Conservation (phyloP, 2,888 invertebrate species). For the Conchocele bisecta region DNA sequence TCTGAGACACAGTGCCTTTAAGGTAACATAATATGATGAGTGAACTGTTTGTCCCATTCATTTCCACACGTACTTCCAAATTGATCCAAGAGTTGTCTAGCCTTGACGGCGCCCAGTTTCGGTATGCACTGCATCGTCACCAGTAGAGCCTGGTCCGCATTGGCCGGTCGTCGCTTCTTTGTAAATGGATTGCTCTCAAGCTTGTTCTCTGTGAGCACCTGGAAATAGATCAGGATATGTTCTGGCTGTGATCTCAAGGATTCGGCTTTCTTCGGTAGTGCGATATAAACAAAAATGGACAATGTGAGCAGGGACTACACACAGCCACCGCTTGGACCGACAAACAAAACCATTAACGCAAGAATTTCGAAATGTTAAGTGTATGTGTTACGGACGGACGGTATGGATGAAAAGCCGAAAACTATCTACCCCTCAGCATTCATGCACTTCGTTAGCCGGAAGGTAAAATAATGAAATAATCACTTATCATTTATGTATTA, state of each 20-base stretch:
- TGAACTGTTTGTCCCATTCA: conserved; percentile 74
- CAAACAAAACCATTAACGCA: too few relatives aligned
- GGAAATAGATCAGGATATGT: background rate
- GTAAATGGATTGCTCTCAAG: conserved; percentile 71
- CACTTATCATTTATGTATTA: background rate
- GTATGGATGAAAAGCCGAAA: too few relatives aligned
- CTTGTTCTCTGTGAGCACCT: conserved; percentile 69
- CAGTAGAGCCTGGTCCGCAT: conserved; percentile 65
- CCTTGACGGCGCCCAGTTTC: conserved; percentile 78
- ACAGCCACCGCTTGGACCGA: too few relatives aligned
- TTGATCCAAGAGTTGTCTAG: conserved; percentile 72
- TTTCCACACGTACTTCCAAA: conserved; percentile 70
- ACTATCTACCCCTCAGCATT: too few relatives aligned
- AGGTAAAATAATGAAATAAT: background rate
- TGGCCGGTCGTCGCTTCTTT: conserved; percentile 54
- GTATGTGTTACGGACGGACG: too few relatives aligned
- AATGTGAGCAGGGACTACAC: too few relatives aligned
- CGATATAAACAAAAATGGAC: too few relatives aligned
- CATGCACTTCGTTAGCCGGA: too few relatives aligned
- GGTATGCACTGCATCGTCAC: conserved; percentile 75
- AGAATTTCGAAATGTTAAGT: too few relatives aligned
- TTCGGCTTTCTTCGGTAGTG: too few relatives aligned
- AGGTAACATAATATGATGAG: conserved; percentile 75
- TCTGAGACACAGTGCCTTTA: too few relatives aligned
- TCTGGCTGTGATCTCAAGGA: too few relatives aligned